Base-by-base conservation (phyloP, 1,140 invertebrate genomes). In the Ditylenchus dipsaci region DNA sequence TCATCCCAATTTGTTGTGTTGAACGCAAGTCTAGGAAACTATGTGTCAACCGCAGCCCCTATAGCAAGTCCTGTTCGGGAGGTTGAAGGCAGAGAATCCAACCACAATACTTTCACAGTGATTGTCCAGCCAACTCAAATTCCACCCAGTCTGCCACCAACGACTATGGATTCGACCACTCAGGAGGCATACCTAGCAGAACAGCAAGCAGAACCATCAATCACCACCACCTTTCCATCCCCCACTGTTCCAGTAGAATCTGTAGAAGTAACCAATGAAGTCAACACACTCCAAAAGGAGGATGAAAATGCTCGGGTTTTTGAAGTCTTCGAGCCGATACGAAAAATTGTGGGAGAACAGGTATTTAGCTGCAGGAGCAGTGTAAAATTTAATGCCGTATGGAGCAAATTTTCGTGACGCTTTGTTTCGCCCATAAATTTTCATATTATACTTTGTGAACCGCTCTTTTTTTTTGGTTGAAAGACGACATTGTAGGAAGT, bases 361-460 rank as follows among this genome's bases (percentile, higher is more conserved):
- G 62, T 63, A 11, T 43, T 63, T 63, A n/a, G 43, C 42, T 63
- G 11, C n/a, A 38, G n/a, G 27, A 30, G 43, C 43, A 84, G 11
- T 11, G 57, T 59, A 13, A 59, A 59, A 59, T 59, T 59, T 26
- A n/a, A 45, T n/a, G n/a, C n/a, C n/a, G n/a, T n/a, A n/a, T n/a
- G n/a, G n/a, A n/a, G n/a, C n/a, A n/a, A n/a, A n/a, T n/a, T n/a
- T n/a, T n/a, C n/a, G n/a, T n/a, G n/a, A n/a, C n/a, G n/a, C n/a
- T n/a, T n/a, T n/a, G n/a, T n/a, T n/a, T n/a, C n/a, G n/a, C n/a
- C n/a, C n/a, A n/a, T n/a, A n/a, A n/a, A n/a, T n/a, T n/a, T n/a
- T n/a, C n/a, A n/a, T n/a, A n/a, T n/a, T n/a, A n/a, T n/a, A n/a
- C n/a, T n/a, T n/a, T n/a, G n/a, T n/a, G n/a, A n/a, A n/a, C n/a